These are phyloP conservation scores for Allacma fusca DNA, from an alignment of 2,888 invertebrate species.

Conservation along the genomic window DNA sequence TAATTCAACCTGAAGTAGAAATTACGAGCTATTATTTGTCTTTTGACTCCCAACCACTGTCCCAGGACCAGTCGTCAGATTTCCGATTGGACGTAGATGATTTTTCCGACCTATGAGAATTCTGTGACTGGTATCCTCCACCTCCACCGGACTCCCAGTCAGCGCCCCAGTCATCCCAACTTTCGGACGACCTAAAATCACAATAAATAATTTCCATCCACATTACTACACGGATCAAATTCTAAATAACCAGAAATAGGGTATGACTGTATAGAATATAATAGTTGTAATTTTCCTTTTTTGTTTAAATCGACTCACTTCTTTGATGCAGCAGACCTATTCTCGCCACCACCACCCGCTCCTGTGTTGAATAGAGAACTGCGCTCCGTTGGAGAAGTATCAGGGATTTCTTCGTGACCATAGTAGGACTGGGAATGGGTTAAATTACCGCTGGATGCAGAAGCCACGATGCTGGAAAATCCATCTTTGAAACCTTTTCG, in stretches of 20 bases:
- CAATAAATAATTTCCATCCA: not conserved
- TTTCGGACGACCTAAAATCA: constrained; percentile 32
- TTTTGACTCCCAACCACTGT: constrained; percentile 1
- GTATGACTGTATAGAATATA: too few species aligned
- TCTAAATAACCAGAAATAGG: too few species aligned
- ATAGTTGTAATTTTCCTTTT: too few species aligned
- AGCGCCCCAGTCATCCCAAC: constrained; percentile 57
- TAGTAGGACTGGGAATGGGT: constrained; percentile 55
- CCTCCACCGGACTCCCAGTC: constrained; percentile 51
- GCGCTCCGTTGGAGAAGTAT: constrained; percentile 51
- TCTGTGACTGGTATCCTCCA: constrained; percentile 53
- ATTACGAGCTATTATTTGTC: constrained; percentile 42
- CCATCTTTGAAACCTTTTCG: constrained; percentile 59
- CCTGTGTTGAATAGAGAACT: constrained; percentile 45
- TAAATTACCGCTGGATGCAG: constrained; percentile 55
- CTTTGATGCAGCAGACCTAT: not conserved
- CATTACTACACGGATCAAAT: too few species aligned
- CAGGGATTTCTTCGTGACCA: constrained; percentile 58
- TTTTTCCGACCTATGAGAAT: constrained; percentile 33
- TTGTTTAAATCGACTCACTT: too few species aligned
- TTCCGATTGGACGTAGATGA: constrained; percentile 44
- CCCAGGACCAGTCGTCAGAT: constrained; percentile 61
- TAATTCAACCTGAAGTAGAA: too few species aligned
- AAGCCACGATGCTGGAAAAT: constrained; percentile 58
- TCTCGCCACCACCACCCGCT: not conserved